Conservation (phyloP, 2,888 invertebrate species). For the Pollenia griseotomentosa region DNA sequence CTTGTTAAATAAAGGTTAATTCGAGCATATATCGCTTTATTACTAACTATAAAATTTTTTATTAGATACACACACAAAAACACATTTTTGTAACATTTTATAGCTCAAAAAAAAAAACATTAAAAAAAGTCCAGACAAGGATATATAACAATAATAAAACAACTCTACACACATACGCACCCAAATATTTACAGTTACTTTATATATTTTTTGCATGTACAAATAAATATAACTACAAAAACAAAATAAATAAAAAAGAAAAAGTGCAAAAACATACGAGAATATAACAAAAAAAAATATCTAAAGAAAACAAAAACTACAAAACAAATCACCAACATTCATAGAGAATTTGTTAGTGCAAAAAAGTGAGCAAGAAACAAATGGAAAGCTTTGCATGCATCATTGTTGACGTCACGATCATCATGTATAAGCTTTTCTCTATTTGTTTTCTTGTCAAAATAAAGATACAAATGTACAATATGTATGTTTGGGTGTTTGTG, state of each 20-base stretch:
- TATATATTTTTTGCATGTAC: not conserved
- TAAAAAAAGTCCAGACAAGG: constrained; percentile 9
- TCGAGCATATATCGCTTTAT: too few relatives aligned
- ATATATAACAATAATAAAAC: constrained; percentile 21
- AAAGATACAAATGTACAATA: too few relatives aligned
- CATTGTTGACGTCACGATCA: constrained; percentile 50
- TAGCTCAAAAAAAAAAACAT: not conserved
- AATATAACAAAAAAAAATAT: not conserved
- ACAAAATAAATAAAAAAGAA: not conserved
- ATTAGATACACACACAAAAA: not conserved
- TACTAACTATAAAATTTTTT: too few relatives aligned
- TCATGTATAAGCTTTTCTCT: constrained; percentile 9
- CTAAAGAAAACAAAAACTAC: not conserved
- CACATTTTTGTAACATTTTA: constrained; percentile 1
- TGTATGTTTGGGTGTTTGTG: not conserved
- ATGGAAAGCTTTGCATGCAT: constrained; percentile 42
- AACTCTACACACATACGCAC: not conserved
- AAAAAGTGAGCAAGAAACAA: constrained; percentile 16
- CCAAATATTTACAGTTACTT: not conserved
- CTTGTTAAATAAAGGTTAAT: too few relatives aligned
- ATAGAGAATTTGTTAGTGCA: constrained; percentile 37
- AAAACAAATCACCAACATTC: constrained; percentile 41
- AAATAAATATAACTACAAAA: too few relatives aligned
- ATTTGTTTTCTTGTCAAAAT: not conserved
- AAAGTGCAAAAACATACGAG: not conserved